A percentile compares a stretch with the other conserved stretches of the same genome.
These are phyloP conservation scores for Caenorhabditis becei DNA, from an alignment of 2,888 invertebrate genomes.

Conservation along the genomic window DNA sequence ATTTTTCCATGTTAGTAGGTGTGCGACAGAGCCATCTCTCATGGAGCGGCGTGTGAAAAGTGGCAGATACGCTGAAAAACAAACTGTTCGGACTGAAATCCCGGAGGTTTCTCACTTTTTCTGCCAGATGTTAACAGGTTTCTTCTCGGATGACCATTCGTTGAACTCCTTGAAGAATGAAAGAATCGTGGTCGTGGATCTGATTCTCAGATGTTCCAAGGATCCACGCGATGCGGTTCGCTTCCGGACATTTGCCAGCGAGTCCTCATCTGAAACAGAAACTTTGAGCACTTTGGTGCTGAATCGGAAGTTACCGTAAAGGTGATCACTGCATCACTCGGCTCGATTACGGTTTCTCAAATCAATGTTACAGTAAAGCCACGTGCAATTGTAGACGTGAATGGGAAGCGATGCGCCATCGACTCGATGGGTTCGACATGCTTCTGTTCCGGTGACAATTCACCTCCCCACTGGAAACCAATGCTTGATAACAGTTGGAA, in stretches of 20 bases:
- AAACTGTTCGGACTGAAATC: no score
- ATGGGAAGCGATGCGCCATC: slow-evolving; percentile 32
- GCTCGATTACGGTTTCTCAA: slow-evolving; percentile 21
- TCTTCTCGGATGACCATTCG: slow-evolving; percentile 48
- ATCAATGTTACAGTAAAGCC: slow-evolving; percentile 8
- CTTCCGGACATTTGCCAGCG: slow-evolving; percentile 11
- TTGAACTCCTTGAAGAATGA: slow-evolving; percentile 44
- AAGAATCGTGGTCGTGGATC: slow-evolving; percentile 35
- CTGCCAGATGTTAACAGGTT: slow-evolving; percentile 13
- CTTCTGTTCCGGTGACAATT: slow-evolving; percentile 2
- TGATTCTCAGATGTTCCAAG: slow-evolving; percentile 44
- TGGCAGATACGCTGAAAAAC: slow-evolving; percentile 12
- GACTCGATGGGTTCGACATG: slow-evolving; percentile 33
- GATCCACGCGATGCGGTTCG: slow-evolving; percentile 31
- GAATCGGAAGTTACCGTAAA: background rate
- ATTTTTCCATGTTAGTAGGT: slow-evolving; percentile 19
- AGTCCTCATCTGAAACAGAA: slow-evolving; percentile 13
- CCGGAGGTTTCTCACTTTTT: background rate
- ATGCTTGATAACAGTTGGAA: no score
- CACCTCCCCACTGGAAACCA: slow-evolving; percentile 10
- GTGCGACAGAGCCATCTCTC: background rate
- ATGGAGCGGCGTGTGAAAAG: background rate
- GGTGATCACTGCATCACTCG: slow-evolving; percentile 53
- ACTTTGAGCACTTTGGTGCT: background rate
- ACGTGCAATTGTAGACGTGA: slow-evolving; percentile 7